These are phyloP conservation scores for Micromys minutus DNA, from an alignment of 2,113 vertebrate species.

Conservation along the genomic window DNA sequence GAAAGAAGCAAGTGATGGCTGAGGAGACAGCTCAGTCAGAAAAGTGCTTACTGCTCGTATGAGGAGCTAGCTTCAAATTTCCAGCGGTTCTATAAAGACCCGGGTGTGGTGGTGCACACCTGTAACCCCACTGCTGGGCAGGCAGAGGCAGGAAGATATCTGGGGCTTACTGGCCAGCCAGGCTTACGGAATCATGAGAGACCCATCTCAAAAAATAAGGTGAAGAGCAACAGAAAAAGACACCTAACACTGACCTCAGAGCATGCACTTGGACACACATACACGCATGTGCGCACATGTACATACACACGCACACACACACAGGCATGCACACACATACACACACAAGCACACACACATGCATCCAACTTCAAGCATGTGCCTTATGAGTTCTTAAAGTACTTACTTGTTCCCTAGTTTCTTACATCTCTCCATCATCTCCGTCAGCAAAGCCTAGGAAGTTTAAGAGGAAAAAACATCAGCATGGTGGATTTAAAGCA, in stretches of 20 bases:
- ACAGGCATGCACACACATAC: neutral
- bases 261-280: neutral
- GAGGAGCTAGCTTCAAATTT: neutral
- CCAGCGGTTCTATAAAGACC: neutral
- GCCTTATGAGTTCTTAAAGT: neutral
- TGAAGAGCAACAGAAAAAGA: neutral
- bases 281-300: neutral
- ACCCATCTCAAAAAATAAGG: neutral
- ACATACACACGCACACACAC: too few relatives aligned
- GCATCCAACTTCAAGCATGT: neutral
- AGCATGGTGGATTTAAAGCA: neutral
- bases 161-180: neutral
- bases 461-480: constrained; percentile 67
- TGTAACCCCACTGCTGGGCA: neutral
- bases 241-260: too few relatives aligned
- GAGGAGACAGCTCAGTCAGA: neutral
- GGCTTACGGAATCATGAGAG: neutral
- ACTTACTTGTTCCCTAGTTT: constrained; percentile 98
- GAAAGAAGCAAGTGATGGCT: too few relatives aligned
- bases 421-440: constrained; percentile 99
- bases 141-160: neutral
- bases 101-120: neutral
- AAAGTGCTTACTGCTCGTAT: neutral
- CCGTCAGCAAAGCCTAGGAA: constrained; percentile 91
- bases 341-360: too few relatives aligned